Conservation (phyloP, 2,113 vertebrate genomes). For the Amblyopsis rosae region DNA sequence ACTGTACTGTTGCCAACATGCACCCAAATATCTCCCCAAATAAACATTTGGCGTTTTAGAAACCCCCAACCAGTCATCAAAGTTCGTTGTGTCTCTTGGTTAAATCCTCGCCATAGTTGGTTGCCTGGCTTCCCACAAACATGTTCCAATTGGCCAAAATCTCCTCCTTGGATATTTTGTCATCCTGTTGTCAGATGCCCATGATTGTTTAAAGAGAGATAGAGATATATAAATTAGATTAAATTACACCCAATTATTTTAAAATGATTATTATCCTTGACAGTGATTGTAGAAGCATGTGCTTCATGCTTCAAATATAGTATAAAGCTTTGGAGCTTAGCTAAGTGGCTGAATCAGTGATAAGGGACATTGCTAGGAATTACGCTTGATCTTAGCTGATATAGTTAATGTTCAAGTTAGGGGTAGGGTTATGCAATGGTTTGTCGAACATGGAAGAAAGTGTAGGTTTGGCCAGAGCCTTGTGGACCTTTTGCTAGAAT, state of each 20-base stretch:
- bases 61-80: conserved; percentile 61
- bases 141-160: conserved; percentile 92
- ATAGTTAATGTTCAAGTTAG: no score
- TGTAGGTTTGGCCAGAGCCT: no score
- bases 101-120: conserved; percentile 92
- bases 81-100: conserved; percentile 89
- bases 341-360: no score
- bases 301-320: background rate
- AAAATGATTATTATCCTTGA: conserved; percentile 7
- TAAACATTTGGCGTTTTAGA: background rate
- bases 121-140: conserved; percentile 94
- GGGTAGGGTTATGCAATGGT: no score
- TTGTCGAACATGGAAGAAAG: no score
- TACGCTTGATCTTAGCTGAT: no score
- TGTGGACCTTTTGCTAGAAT: no score
- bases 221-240: conserved; percentile 55
- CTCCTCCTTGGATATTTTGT: conserved; percentile 87
- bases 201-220: background rate
- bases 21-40: background rate
- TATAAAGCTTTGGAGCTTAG: background rate
- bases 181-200: conserved; percentile 75
- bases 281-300: conserved; percentile 13
- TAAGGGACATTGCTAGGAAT: no score
- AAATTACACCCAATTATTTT: conserved; percentile 36
- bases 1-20: background rate